These are phyloP conservation scores for Hestina assimilis DNA, from an alignment of 1,140 invertebrate genomes.

Conservation along the genomic window DNA sequence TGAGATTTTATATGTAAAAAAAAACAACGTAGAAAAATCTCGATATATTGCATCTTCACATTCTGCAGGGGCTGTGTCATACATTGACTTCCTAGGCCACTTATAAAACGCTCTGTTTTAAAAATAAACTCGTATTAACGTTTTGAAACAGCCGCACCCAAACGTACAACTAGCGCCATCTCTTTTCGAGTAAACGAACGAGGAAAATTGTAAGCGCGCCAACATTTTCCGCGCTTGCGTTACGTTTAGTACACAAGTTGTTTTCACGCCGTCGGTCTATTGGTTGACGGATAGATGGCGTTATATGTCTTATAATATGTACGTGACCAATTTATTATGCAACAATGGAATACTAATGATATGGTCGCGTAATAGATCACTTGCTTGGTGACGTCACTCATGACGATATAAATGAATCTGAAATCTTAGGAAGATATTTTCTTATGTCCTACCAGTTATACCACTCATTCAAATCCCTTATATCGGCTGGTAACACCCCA, in stretches of 20 bases:
- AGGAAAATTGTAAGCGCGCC: constrained; percentile 36
- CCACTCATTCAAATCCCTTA: no score
- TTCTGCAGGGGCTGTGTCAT: constrained; percentile 43
- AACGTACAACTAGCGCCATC: constrained; percentile 48
- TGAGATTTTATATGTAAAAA: not conserved
- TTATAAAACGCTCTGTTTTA: constrained; percentile 63
- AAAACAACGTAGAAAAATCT: constrained; percentile 39
- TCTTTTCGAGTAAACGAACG: constrained; percentile 27
- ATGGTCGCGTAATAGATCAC: no score
- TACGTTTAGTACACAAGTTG: constrained; percentile 17
- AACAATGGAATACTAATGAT: no score
- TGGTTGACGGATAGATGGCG: constrained; percentile 36
- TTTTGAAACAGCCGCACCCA: not conserved
- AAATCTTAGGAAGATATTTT: not conserved
- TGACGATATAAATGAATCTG: no score
- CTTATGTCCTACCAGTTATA: not conserved
- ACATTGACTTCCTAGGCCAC: constrained; percentile 64
- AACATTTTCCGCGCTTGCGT: constrained; percentile 15
- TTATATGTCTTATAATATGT: not conserved
- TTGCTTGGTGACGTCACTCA: no score
- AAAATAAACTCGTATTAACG: constrained; percentile 55
- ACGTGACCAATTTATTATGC: not conserved
- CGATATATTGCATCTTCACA: constrained; percentile 40
- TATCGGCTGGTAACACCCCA: no score
- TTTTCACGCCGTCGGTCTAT: constrained; percentile 2